These are phyloP conservation scores for Pseudobourletiella spinata DNA, from an alignment of 1,140 invertebrate species.

Conservation along the genomic window DNA sequence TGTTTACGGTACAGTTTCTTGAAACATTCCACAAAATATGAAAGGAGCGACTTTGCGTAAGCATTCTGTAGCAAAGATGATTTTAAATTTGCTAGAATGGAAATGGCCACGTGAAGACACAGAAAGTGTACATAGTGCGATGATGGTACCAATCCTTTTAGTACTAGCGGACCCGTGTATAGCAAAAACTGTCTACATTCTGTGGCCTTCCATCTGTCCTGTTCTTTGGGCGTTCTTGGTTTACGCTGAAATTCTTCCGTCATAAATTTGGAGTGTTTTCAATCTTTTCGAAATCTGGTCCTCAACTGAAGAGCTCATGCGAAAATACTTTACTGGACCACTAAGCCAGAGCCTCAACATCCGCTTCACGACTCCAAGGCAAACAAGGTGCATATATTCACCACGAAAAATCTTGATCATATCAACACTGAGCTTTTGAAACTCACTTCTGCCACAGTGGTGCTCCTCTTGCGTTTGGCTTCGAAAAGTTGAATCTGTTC, in stretches of 20 bases:
- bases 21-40: constrained; percentile 8
- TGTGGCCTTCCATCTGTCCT: constrained; percentile 44
- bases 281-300: neutral
- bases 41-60: neutral
- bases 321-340: neutral
- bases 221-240: constrained; percentile 38
- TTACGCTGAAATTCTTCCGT: constrained; percentile 43
- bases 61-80: neutral
- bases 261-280: too few relatives aligned
- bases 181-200: constrained; percentile 44
- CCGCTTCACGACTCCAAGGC: constrained; percentile 37
- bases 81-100: too few relatives aligned
- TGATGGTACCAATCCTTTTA: constrained; percentile 37
- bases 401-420: constrained; percentile 29
- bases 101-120: neutral
- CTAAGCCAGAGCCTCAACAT: constrained; percentile 36
- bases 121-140: neutral
- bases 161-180: constrained; percentile 42
- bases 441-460: neutral
- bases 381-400: constrained; percentile 36
- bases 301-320: neutral
- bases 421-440: constrained; percentile 3
- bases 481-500: neutral
- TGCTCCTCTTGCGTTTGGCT: neutral
- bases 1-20: constrained; percentile 8